Conservation (phyloP, 2,797 vertebrate genomes). For the Malacoraja senta region DNA sequence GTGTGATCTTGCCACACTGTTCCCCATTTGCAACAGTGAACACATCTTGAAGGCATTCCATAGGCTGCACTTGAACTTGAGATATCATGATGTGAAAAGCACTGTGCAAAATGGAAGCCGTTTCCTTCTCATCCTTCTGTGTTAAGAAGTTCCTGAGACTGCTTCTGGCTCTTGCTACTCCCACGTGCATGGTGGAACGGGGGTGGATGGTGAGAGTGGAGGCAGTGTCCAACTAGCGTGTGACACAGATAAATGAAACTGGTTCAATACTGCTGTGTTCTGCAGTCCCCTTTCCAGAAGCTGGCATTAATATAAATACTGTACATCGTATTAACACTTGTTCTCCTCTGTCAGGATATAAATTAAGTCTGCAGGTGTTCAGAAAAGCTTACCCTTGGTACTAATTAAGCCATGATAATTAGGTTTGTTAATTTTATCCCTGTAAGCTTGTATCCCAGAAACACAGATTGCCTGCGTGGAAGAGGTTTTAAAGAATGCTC, state of each 20-base stretch:
- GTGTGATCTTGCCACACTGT: background rate
- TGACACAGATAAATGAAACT: constrained; percentile 38
- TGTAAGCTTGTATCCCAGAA: constrained; percentile 68
- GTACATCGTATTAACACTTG: constrained; percentile 97
- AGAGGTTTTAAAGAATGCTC: constrained; percentile 33
- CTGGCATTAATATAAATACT: constrained; percentile 94
- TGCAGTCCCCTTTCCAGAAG: constrained; percentile 27
- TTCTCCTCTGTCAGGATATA: constrained; percentile 99
- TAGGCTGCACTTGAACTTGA: background rate
- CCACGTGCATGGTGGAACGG: too few species aligned
- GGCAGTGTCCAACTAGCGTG: background rate
- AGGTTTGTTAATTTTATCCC: constrained; percentile 98
- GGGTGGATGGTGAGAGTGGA: background rate
- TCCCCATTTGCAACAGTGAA: background rate
- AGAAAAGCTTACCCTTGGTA: constrained; percentile 96
- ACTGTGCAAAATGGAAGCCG: background rate
- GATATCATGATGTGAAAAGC: background rate
- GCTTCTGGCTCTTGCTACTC: background rate
- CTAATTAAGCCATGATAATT: constrained; percentile 99
- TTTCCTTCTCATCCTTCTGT: background rate
- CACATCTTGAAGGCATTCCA: background rate
- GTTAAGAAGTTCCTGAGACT: background rate
- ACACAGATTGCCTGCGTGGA: constrained; percentile 31
- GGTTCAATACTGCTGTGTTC: constrained; percentile 16
- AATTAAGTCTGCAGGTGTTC: constrained; percentile 99